phyloP scores from a whole-genome alignment of 2,888 invertebrate species.

The Sphinx pinastri region DNA sequence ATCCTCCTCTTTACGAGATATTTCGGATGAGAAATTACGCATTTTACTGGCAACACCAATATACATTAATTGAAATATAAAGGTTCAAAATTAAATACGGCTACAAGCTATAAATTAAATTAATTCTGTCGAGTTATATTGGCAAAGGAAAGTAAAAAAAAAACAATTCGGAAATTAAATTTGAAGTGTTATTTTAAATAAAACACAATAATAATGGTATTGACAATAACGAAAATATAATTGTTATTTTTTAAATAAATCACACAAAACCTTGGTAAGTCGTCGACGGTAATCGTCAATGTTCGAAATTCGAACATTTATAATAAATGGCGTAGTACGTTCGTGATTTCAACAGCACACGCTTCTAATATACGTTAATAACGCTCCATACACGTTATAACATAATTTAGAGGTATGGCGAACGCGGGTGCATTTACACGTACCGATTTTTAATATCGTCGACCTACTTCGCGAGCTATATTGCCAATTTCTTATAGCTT shows the following conservation, averaged over 20 bases:
- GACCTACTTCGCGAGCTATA: not conserved
- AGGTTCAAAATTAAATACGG: not conserved
- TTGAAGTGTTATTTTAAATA: not conserved
- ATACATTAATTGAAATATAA: not conserved
- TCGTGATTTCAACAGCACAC: constrained; percentile 5
- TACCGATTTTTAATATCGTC: constrained; percentile 23
- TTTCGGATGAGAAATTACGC: not conserved
- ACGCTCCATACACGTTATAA: constrained; percentile 33
- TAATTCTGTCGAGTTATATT: not conserved
- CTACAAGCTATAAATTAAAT: constrained; percentile 2
- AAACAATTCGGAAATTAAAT: not conserved
- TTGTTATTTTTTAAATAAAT: not conserved
- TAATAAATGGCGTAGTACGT: constrained; percentile 10
- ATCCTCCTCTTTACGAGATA: not conserved
- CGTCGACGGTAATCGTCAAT: not conserved
- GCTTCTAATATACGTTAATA: constrained; percentile 31
- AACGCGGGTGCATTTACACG: constrained; percentile 14
- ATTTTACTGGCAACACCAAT: not conserved
- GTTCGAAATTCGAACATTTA: not conserved
- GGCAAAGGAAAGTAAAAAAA: not conserved
- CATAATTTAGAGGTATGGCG: constrained; percentile 30
- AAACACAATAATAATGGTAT: too few species aligned
- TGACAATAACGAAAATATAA: not conserved
- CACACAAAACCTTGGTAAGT: not conserved
- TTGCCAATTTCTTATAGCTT: not conserved